Evolutionary conservation across 2,888 invertebrate species (phyloP), one percentile per base, ranked within the genome.

Genomic region (Mesoligia furuncula): DNA sequence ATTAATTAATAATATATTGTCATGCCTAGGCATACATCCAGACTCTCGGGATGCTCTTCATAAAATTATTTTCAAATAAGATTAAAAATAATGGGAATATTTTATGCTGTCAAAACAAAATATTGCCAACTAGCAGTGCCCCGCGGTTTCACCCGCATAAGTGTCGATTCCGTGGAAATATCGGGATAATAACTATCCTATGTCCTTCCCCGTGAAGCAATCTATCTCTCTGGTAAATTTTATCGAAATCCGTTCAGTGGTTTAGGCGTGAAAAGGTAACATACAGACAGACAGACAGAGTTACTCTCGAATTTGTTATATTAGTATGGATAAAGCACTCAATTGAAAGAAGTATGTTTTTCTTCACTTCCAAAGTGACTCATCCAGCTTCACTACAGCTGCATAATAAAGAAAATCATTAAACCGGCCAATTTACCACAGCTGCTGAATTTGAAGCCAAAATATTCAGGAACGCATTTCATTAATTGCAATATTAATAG

Each of bases 401-500:
- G 54, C 61, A 39, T 48, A n/a, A 36, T 62, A 39, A 48, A 76
- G 11, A 51, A 59, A 59, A n/a, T 42, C 1, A 66, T 62, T 51
- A 24, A n/a, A 31, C 27, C 39, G 20, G n/a, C 15, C 9, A 67
- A 73, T 57, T 4, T 65, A 48, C 64, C 11, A 42, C 5, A 8
- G n/a, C 8, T 62, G n/a, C 62, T 66, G 45, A 13, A n/a, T 76
- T 54, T 15, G 0, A 65, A 54, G n/a, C 20, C 61, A 79, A 69
- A 24, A 31, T 8, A 62, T 66, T 36, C 24, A 59, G 45, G 9
- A 62, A 54, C 17, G 39, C 68, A 70, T 39, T 64, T 36, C 62
- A 65, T 77, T 72, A 73, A 81, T 72, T 70, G 48, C 59, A 73
- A 51, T 45, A 78, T 73, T 69, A 81, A 82, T 81, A 77, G 78